phyloP scores from a whole-genome alignment of 2,797 vertebrate genomes.

The Anolis apletophallus region DNA sequence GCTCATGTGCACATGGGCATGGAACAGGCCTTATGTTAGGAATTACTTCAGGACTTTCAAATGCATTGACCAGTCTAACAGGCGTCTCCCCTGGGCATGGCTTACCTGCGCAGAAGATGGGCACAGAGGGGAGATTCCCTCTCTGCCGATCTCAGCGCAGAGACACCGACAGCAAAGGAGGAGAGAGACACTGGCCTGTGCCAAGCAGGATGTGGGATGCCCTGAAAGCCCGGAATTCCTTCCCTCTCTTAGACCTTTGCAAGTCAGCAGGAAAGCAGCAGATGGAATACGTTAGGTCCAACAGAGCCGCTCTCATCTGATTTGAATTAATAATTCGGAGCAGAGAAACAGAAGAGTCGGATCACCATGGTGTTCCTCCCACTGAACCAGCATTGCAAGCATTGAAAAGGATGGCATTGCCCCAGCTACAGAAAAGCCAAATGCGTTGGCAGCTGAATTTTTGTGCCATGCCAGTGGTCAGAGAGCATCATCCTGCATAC shows the following conservation, averaged over 20 bases:
- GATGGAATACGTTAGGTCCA: constrained; percentile 38
- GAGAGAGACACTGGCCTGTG: fast-evolving
- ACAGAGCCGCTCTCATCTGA: constrained; percentile 26
- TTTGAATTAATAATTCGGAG: constrained; percentile 18
- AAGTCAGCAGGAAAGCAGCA: constrained; percentile 26
- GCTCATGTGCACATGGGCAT: too few relatives aligned
- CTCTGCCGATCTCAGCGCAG: not conserved
- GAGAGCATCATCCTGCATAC: too few relatives aligned
- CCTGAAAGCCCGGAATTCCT: constrained; percentile 1
- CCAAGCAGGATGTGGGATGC: constrained; percentile 13
- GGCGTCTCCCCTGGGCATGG: not conserved
- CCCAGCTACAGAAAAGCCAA: too few relatives aligned
- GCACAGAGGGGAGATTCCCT: not conserved
- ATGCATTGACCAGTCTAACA: too few relatives aligned
- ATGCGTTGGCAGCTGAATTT: not conserved
- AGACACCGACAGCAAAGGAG: not conserved
- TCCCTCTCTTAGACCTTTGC: not conserved
- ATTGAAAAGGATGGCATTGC: too few relatives aligned
- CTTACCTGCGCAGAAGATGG: not conserved
- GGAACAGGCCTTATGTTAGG: too few relatives aligned
- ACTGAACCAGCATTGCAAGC: not conserved
- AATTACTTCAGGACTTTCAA: too few relatives aligned
- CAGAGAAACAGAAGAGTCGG: not conserved
- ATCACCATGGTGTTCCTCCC: not conserved
- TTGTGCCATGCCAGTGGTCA: not conserved